These are phyloP conservation scores for Drosophila orena DNA, from an alignment of 1,140 invertebrate genomes.

Conservation along the genomic window DNA sequence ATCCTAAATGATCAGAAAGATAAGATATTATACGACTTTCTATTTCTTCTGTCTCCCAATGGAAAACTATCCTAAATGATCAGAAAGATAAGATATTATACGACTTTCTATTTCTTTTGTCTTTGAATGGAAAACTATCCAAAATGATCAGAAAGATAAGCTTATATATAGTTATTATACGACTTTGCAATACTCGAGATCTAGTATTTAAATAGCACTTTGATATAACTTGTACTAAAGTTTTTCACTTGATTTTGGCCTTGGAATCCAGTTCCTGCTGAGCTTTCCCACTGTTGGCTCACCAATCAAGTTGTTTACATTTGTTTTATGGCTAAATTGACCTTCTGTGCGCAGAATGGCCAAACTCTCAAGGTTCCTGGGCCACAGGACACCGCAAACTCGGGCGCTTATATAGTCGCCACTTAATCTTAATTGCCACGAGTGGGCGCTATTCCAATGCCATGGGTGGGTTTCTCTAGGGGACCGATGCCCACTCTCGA, in stretches of 20 bases:
- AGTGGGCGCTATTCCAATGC: too few relatives aligned
- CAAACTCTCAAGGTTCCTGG: not conserved
- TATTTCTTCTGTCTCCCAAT: too few relatives aligned
- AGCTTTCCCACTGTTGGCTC: not conserved
- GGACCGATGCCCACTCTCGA: not conserved
- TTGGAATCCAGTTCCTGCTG: not conserved
- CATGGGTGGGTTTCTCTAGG: not conserved
- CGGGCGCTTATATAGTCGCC: slow-evolving; percentile 9
- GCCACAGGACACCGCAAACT: slow-evolving; percentile 3
- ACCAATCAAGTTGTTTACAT: not conserved
- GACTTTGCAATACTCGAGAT: too few relatives aligned
- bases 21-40: too few relatives aligned
- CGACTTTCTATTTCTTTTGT: too few relatives aligned
- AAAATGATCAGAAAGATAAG: too few relatives aligned
- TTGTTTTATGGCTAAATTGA: slow-evolving; percentile 6
- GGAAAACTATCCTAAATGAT: too few relatives aligned
- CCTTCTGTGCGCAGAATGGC: slow-evolving; percentile 19
- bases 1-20: too few relatives aligned
- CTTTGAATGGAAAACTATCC: too few relatives aligned
- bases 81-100: too few relatives aligned
- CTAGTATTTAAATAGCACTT: too few relatives aligned
- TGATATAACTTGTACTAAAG: not conserved
- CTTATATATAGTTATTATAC: too few relatives aligned
- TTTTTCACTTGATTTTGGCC: not conserved
- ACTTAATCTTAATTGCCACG: slow-evolving; percentile 75